A percentile compares a stretch with the other conserved stretches of the same genome.
Evolutionary conservation across 2,797 vertebrate species (phyloP).

Genomic region (Chrosomus eos): DNA sequence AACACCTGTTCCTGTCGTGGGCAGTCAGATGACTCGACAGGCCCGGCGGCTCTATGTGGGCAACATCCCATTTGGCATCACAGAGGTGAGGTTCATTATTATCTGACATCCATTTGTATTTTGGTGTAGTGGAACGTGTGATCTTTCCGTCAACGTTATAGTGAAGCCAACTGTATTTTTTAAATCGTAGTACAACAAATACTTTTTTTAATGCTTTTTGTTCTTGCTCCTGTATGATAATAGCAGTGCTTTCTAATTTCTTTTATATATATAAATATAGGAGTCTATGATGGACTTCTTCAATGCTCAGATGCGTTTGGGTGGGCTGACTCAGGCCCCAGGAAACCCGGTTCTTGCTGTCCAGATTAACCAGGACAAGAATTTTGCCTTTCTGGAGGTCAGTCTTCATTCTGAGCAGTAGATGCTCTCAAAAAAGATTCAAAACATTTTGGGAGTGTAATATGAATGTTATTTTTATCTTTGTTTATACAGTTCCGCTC

Average conservation of each 20-base stretch:
- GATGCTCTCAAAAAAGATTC: not conserved
- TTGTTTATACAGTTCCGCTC: slow-evolving; percentile 85
- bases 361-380: slow-evolving; percentile 97
- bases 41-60: slow-evolving; percentile 92
- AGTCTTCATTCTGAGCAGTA: slow-evolving; percentile 2
- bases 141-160: not conserved
- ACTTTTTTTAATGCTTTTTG: not conserved
- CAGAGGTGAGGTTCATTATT: slow-evolving; percentile 78
- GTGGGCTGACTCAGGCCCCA: slow-evolving; percentile 91
- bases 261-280: slow-evolving; percentile 70
- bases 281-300: slow-evolving; percentile 98
- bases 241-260: not conserved
- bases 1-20: slow-evolving; percentile 91
- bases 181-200: not conserved
- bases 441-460: not conserved
- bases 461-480: not conserved
- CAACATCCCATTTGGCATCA: slow-evolving; percentile 95
- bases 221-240: not conserved
- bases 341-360: slow-evolving; percentile 94
- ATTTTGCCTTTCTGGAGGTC: slow-evolving; percentile 95
- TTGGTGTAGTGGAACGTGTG: not conserved
- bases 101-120: not conserved
- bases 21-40: slow-evolving; percentile 95
- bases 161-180: not conserved
- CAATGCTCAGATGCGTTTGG: slow-evolving; percentile 94